A percentile compares a stretch with the other conserved stretches of the same genome.
Conservation (phyloP, 2,797 vertebrate species). For the Halcyon chelicuti region DNA sequence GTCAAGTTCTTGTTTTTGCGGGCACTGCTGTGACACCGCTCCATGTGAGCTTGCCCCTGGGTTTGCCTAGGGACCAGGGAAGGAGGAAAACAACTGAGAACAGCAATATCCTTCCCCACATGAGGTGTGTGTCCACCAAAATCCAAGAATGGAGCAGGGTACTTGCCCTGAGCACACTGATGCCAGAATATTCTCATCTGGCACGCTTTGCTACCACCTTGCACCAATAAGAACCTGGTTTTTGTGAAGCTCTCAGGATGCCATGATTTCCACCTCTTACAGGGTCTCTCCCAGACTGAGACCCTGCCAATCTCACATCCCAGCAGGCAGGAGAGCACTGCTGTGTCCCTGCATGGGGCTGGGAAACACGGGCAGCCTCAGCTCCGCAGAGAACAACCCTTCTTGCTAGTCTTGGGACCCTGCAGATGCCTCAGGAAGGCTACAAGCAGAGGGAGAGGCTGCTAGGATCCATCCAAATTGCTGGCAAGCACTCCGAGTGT, state of each 20-base stretch:
- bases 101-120: not conserved
- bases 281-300: not conserved
- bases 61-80: not conserved
- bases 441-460: not conserved
- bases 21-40: fast-evolving
- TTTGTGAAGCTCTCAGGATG: not conserved
- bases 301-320: not conserved
- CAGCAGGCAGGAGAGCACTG: not conserved
- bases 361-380: not conserved
- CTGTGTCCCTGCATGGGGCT: not conserved
- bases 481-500: not conserved
- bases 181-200: not conserved
- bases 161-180: not conserved
- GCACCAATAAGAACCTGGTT: not conserved
- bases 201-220: not conserved
- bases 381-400: not conserved
- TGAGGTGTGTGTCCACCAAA: fast-evolving
- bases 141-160: not conserved
- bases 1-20: not conserved
- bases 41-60: not conserved
- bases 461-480: not conserved
- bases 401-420: not conserved
- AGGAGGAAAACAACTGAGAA: not conserved
- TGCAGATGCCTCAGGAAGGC: not conserved
- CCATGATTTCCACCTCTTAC: not conserved